Evolutionary conservation across 2,888 invertebrate species (phyloP).

Genomic region (Diloba caeruleocephala): DNA sequence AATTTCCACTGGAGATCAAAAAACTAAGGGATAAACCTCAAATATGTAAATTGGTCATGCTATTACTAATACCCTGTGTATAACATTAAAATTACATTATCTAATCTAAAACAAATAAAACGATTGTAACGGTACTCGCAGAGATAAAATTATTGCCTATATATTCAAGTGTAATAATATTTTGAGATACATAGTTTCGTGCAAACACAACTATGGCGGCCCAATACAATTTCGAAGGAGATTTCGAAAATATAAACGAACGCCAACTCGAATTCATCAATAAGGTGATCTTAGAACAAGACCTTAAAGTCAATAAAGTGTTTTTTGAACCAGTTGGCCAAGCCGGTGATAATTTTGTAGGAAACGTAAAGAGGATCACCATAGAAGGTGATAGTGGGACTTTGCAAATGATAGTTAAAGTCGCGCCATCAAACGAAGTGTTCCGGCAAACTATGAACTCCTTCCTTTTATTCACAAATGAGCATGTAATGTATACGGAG

Average conservation of each 20-base stretch:
- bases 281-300: slow-evolving; percentile 59
- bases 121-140: background rate
- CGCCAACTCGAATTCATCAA: slow-evolving; percentile 60
- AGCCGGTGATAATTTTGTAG: slow-evolving; percentile 63
- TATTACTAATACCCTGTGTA: too few species aligned
- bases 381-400: slow-evolving; percentile 54
- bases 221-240: slow-evolving; percentile 60
- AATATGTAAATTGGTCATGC: too few species aligned
- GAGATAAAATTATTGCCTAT: slow-evolving; percentile 6
- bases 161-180: slow-evolving; percentile 7
- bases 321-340: slow-evolving; percentile 57
- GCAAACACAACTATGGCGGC: slow-evolving; percentile 44
- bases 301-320: slow-evolving; percentile 55
- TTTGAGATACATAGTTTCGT: slow-evolving; percentile 4
- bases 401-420: slow-evolving; percentile 63
- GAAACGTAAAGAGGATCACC: slow-evolving; percentile 55
- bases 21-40: too few species aligned
- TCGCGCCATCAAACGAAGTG: slow-evolving; percentile 57
- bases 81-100: background rate
- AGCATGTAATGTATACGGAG: slow-evolving; percentile 62
- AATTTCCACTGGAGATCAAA: too few species aligned
- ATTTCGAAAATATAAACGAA: slow-evolving; percentile 47
- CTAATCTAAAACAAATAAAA: slow-evolving; percentile 4
- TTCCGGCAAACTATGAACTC: slow-evolving; percentile 47
- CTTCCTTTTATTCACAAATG: slow-evolving; percentile 58